These are phyloP conservation scores for Emydoidea blandingii DNA, from an alignment of 2,797 vertebrate genomes.

Conservation along the genomic window DNA sequence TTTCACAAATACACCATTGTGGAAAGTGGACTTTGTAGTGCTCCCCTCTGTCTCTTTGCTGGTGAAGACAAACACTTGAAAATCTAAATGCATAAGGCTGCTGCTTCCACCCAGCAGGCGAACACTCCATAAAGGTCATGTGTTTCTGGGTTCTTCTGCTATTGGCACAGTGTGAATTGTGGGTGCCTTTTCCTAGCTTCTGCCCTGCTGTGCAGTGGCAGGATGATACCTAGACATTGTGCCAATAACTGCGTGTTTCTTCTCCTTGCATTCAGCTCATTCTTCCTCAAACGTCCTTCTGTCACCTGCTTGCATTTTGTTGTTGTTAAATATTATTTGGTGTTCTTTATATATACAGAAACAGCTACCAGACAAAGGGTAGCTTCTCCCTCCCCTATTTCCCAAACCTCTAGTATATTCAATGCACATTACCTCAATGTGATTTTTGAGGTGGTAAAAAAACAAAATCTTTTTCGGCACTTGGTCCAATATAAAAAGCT, in stretches of 20 bases:
- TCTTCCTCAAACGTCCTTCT: neutral
- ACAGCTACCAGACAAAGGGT: neutral
- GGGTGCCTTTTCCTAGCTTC: neutral
- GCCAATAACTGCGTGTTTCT: neutral
- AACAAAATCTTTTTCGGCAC: neutral
- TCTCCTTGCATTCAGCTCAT: fast-evolving
- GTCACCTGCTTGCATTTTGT: neutral
- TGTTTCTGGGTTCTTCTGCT: neutral
- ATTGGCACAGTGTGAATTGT: neutral
- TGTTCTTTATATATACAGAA: neutral
- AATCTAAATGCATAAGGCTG: neutral
- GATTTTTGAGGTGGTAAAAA: neutral
- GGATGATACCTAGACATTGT: neutral
- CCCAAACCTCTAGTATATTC: neutral
- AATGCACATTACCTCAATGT: neutral
- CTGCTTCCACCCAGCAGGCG: neutral
- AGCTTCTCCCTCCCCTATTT: neutral
- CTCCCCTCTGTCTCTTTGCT: neutral
- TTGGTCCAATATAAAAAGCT: neutral
- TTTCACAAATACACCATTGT: neutral
- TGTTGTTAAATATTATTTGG: neutral
- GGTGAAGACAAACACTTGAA: neutral
- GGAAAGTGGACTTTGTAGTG: neutral
- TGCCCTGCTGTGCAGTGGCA: fast-evolving
- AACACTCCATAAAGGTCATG: fast-evolving